phyloP scores from a whole-genome alignment of 2,113 vertebrate genomes.

The Cavia porcellus region DNA sequence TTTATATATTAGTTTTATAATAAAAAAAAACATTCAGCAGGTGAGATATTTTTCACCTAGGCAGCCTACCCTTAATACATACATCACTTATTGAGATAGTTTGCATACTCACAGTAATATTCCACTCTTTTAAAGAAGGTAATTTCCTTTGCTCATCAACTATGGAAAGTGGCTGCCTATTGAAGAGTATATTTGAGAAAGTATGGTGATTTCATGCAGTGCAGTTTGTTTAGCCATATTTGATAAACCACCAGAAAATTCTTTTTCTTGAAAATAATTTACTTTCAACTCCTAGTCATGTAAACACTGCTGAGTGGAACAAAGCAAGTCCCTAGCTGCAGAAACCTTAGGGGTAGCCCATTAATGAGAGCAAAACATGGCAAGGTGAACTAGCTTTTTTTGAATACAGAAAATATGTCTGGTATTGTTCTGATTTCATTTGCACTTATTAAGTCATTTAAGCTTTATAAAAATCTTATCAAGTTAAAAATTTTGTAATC shows the following conservation, averaged over 20 bases:
- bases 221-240: background rate
- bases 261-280: background rate
- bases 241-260: background rate
- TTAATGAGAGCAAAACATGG: background rate
- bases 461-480: background rate
- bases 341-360: background rate
- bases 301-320: background rate
- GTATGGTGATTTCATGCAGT: background rate
- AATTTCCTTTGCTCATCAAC: background rate
- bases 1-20: constrained; percentile 24
- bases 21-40: background rate
- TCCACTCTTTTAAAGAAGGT: fast-evolving
- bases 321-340: background rate
- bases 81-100: background rate
- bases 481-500: background rate
- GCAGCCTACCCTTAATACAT: no score
- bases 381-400: background rate
- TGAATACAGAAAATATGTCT: background rate
- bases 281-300: background rate
- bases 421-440: background rate
- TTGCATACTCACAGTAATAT: fast-evolving
- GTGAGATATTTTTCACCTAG: fast-evolving
- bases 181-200: background rate
- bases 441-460: background rate
- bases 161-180: background rate